Evolutionary conservation across 2,797 vertebrate species (phyloP).

Genomic region (Octomys mimax): DNA sequence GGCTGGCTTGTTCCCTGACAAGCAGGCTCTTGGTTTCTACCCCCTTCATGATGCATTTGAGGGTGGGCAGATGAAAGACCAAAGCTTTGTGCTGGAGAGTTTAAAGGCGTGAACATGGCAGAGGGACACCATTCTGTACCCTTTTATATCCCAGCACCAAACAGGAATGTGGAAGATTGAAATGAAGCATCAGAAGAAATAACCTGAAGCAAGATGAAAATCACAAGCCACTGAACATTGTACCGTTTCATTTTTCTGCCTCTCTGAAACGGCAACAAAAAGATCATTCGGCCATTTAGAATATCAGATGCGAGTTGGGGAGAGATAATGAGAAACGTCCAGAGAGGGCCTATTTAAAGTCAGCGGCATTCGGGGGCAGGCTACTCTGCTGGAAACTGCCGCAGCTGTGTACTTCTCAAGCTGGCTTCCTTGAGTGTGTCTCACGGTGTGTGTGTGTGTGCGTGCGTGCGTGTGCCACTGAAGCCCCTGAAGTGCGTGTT

Average conservation of each 20-base stretch:
- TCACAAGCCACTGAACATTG: not conserved
- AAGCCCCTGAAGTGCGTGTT: not conserved
- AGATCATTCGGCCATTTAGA: not conserved
- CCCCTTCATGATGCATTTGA: conserved; percentile 41
- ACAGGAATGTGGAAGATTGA: conserved; percentile 18
- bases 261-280: conserved; percentile 37
- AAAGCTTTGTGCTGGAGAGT: conserved; percentile 67
- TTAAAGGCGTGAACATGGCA: conserved; percentile 45
- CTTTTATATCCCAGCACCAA: conserved; percentile 37
- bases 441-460: not conserved
- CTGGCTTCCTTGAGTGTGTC: not conserved
- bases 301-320: not conserved
- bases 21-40: conserved; percentile 53
- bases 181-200: conserved; percentile 56
- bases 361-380: not conserved
- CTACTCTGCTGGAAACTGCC: conserved; percentile 26
- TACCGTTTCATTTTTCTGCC: conserved; percentile 30
- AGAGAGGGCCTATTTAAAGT: conserved; percentile 30
- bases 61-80: conserved; percentile 68
- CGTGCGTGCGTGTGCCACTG: not conserved
- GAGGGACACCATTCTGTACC: conserved; percentile 36
- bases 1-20: conserved; percentile 59
- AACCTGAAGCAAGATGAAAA: conserved; percentile 24
- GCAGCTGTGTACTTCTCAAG: conserved; percentile 39
- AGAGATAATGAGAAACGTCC: not conserved